phyloP scores from a whole-genome alignment of 2,888 invertebrate species.

The Syritta pipiens region DNA sequence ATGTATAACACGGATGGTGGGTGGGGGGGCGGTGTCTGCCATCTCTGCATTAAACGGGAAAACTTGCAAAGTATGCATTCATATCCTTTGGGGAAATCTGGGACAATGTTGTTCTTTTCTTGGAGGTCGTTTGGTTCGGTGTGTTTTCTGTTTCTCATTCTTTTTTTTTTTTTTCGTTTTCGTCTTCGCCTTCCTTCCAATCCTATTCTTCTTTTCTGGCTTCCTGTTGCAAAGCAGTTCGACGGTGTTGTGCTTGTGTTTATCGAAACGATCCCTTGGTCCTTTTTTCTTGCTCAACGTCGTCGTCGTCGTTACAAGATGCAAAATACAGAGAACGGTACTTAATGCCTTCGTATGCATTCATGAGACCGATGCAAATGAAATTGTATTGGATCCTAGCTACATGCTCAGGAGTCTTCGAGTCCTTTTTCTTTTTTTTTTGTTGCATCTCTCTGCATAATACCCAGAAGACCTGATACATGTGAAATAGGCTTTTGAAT shows the following conservation, averaged over 20 bases:
- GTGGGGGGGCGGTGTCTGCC: constrained; percentile 13
- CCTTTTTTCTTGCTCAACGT: not conserved
- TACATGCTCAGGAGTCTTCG: constrained; percentile 7
- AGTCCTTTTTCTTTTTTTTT: not conserved
- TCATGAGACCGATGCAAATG: constrained; percentile 67
- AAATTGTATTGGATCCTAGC: constrained; percentile 58
- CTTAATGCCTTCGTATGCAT: constrained; percentile 66
- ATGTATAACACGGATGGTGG: constrained; percentile 19
- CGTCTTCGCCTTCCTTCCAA: not conserved
- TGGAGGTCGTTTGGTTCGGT: constrained; percentile 39
- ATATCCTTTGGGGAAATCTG: constrained; percentile 65
- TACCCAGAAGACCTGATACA: constrained; percentile 1
- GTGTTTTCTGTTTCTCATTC: not conserved
- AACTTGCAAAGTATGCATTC: constrained; percentile 66
- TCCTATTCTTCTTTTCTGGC: not conserved
- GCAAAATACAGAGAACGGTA: constrained; percentile 53
- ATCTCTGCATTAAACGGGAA: constrained; percentile 42
- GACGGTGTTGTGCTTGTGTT: constrained; percentile 9
- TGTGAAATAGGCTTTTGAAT: constrained; percentile 30
- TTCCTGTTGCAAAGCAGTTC: constrained; percentile 6
- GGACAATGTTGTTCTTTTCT: constrained; percentile 66
- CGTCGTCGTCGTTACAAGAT: constrained; percentile 19
- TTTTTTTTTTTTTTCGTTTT: constrained; percentile 2
- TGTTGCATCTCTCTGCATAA: constrained; percentile 2
- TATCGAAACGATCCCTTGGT: constrained; percentile 19